These are phyloP conservation scores for Suillia variegata DNA, from an alignment of 2,888 invertebrate species.

Conservation along the genomic window DNA sequence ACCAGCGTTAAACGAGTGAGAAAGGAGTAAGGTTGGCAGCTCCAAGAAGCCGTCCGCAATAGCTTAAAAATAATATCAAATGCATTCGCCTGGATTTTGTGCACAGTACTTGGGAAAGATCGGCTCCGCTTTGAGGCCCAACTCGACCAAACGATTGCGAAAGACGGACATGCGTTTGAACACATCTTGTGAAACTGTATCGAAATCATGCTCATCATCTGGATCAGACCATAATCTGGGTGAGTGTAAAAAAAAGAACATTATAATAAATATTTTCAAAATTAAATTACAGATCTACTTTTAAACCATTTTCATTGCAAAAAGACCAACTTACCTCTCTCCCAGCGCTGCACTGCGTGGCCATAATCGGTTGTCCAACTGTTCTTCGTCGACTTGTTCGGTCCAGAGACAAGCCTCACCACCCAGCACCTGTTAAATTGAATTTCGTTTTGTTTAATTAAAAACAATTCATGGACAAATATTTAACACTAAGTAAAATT, in stretches of 20 bases:
- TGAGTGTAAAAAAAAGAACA: slow-evolving; percentile 13
- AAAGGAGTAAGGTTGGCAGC: too few species aligned
- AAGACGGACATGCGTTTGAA: slow-evolving; percentile 60
- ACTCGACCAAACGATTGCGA: slow-evolving; percentile 59
- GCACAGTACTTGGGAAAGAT: slow-evolving; percentile 62
- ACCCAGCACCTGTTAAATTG: slow-evolving; percentile 67
- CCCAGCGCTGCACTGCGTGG: slow-evolving; percentile 81
- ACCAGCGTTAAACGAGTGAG: too few species aligned
- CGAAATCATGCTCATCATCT: slow-evolving; percentile 58
- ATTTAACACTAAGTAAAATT: background rate
- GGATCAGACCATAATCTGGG: slow-evolving; percentile 61
- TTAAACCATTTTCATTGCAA: background rate
- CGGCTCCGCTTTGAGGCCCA: slow-evolving; percentile 60
- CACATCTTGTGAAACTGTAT: slow-evolving; percentile 56
- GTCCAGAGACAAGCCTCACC: slow-evolving; percentile 86
- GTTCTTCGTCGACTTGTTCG: slow-evolving; percentile 77
- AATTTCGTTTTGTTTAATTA: background rate
- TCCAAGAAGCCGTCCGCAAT: background rate
- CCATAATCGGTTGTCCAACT: slow-evolving; percentile 81
- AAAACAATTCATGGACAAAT: background rate
- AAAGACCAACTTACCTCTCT: too few species aligned
- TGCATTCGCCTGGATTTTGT: slow-evolving; percentile 62
- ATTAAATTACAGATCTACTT: background rate
- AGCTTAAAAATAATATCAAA: slow-evolving; percentile 58
- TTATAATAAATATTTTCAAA: background rate